Evolutionary conservation across 2,888 invertebrate species (phyloP).

Genomic region (Amphipyra berbera): DNA sequence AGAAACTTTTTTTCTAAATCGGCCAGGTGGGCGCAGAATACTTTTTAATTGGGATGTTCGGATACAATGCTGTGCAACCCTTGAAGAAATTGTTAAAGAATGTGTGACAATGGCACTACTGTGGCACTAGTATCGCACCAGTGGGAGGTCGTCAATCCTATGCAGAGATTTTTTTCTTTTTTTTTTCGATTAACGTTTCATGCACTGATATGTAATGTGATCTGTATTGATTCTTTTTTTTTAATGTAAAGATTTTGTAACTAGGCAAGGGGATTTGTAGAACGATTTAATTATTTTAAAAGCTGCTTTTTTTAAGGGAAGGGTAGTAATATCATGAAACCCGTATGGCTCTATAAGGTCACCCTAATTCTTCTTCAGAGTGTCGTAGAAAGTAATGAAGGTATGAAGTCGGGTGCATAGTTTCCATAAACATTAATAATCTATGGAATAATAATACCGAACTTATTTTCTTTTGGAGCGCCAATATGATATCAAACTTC

Average conservation of each 20-base stretch:
- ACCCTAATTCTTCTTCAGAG: no score
- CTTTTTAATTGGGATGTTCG: slow-evolving; percentile 82
- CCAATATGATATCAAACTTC: no score
- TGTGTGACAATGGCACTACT: slow-evolving; percentile 45
- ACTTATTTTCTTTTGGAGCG: no score
- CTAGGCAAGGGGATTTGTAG: not conserved
- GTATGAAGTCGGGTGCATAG: no score
- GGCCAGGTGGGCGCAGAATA: slow-evolving; percentile 81
- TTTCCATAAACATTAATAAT: no score
- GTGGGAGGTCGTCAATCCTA: slow-evolving; percentile 61
- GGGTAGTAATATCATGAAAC: no score
- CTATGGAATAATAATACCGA: no score
- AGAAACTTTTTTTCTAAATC: slow-evolving; percentile 54
- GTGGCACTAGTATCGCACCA: slow-evolving; percentile 51
- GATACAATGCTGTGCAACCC: slow-evolving; percentile 61
- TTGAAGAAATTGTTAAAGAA: slow-evolving; percentile 57
- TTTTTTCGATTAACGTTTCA: not conserved
- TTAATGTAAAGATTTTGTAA: not conserved
- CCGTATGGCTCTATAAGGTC: no score
- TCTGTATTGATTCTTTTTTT: not conserved
- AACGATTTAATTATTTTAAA: not conserved
- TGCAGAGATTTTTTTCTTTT: slow-evolving; percentile 7
- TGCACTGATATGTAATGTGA: slow-evolving; percentile 5
- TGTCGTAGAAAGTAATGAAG: no score
- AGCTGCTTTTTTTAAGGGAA: not conserved